phyloP scores from a whole-genome alignment of 2,113 vertebrate species.

The Scalopus aquaticus region DNA sequence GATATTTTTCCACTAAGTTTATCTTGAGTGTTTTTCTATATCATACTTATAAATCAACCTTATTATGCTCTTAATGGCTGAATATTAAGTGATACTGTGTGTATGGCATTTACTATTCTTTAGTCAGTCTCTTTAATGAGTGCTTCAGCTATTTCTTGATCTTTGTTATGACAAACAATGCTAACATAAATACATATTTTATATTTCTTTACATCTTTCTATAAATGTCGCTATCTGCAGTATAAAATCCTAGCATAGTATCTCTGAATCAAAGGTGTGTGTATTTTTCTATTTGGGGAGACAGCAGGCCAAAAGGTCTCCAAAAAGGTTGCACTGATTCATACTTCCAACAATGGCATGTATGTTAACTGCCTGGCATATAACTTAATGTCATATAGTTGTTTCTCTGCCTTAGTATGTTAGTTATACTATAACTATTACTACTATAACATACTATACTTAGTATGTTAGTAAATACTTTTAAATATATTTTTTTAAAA shows the following conservation, averaged over 20 bases:
- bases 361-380: background rate
- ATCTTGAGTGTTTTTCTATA: slow-evolving; percentile 2
- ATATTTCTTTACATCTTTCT: background rate
- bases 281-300: slow-evolving; percentile 12
- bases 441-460: too few species aligned
- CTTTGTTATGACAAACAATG: background rate
- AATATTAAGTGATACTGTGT: background rate
- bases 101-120: background rate
- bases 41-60: background rate
- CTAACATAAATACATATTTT: background rate
- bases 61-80: background rate
- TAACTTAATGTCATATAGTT: background rate
- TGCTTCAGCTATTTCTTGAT: background rate
- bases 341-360: background rate
- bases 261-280: background rate
- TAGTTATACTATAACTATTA: too few species aligned
- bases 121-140: background rate
- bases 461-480: too few species aligned
- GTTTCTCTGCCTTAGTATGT: background rate
- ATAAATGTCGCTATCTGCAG: background rate
- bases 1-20: background rate
- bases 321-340: background rate
- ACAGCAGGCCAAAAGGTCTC: background rate
- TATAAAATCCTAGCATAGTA: background rate
- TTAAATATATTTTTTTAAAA: too few species aligned